Evolutionary conservation across 2,113 vertebrate genomes (phyloP), one percentile per base, ranked within the genome.

Genomic region (Alouatta palliata): DNA sequence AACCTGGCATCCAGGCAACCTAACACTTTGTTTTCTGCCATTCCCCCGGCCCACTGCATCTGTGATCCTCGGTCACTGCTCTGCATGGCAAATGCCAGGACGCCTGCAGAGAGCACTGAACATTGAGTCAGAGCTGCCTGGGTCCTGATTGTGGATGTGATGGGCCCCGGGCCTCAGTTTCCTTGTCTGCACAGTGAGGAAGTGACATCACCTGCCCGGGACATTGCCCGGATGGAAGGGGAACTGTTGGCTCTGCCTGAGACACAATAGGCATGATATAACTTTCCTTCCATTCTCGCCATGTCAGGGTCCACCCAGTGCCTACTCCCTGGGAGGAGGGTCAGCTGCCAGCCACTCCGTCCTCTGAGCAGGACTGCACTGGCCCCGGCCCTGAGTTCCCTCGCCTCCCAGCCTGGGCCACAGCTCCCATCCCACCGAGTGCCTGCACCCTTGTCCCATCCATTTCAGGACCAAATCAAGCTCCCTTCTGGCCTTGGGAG

Each of bases 311-410:
- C 45, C 30, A 47, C 76, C 58, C 32, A 37, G 14, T 4, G 7
- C 37, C 61, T 20, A 1, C 35, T 64, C 14, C 19, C 58, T 5
- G 5, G 12, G 20, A 23, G 25, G 32, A 25, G 4, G 14, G 27
- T 10, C 8, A 30, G 30, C 35, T 52, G 14, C 45, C 2, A 1
- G 45, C 19, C 3, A 0, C 66, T 11, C 11, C 1, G 6, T 37
- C 37, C 88, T 8, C 23, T 21, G 16, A 21, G 25, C 35, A 20
- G 70, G 85, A 21, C 35, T 3, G 35, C 30, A 70, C 13, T 7
- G 10, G 8, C 32, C 64, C 30, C 7, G 16, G 11, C 32, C 27
- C 77, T 32, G 4, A 9, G 14, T 32, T 35, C 54, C 16, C 11
- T 3, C 5, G 30, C 92, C 73, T 86, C 52, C 5, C 9, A 25